Evolutionary conservation across 2,113 vertebrate genomes (phyloP).

Genomic region (Salvator merianae): DNA sequence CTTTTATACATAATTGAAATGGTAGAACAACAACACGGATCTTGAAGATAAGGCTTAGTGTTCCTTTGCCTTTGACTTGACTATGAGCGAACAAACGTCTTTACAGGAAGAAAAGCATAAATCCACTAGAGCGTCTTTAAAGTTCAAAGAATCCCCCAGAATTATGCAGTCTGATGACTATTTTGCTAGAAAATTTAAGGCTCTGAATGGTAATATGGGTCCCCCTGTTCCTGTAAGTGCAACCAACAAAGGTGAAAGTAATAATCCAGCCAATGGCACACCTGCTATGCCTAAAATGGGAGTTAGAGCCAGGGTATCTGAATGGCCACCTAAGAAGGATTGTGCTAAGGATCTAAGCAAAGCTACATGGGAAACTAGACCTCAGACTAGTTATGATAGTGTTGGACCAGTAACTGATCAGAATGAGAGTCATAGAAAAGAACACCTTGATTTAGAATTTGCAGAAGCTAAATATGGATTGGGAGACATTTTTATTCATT

Average conservation of each 20-base stretch:
- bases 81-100: constrained; percentile 87
- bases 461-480: constrained; percentile 82
- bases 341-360: constrained; percentile 75
- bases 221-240: constrained; percentile 78
- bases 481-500: constrained; percentile 86
- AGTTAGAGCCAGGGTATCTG: constrained; percentile 91
- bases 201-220: constrained; percentile 88
- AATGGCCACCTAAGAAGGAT: constrained; percentile 95
- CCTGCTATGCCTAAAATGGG: constrained; percentile 97
- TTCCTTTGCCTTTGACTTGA: constrained; percentile 64
- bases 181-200: constrained; percentile 91
- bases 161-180: constrained; percentile 95
- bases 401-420: constrained; percentile 83
- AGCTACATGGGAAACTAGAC: constrained; percentile 83
- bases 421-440: constrained; percentile 76
- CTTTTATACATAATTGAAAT: constrained; percentile 63
- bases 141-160: constrained; percentile 81
- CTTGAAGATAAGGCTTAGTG: constrained; percentile 64
- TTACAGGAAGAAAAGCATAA: constrained; percentile 82
- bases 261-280: constrained; percentile 84
- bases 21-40: constrained; percentile 66
- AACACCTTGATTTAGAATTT: constrained; percentile 82
- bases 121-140: constrained; percentile 78
- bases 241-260: constrained; percentile 77
- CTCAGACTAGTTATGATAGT: constrained; percentile 81